Evolutionary conservation across 2,113 vertebrate species (phyloP).

Genomic region (Oncorhynchus tshawytscha): DNA sequence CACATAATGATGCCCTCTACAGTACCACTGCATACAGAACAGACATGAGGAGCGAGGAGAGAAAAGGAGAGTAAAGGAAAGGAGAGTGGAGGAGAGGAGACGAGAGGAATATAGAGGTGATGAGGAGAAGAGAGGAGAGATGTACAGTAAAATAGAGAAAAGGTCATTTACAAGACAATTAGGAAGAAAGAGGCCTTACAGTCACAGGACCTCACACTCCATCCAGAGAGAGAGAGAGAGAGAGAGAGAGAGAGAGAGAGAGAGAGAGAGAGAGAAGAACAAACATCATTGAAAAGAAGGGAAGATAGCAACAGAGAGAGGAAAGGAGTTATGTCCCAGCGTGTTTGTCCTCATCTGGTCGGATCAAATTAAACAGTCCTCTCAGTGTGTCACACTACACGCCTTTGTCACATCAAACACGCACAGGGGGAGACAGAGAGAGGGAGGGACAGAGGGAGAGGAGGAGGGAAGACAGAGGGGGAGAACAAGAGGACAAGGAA

Average conservation of each 20-base stretch:
- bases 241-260: background rate
- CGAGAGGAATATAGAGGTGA: background rate
- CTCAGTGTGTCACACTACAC: conserved; percentile 78
- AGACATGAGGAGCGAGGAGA: conserved; percentile 52
- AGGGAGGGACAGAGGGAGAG: background rate
- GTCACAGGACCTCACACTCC: conserved; percentile 21
- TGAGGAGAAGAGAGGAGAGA: background rate
- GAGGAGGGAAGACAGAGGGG: conserved; percentile 55
- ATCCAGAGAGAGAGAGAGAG: conserved; percentile 9
- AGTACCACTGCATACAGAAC: conserved; percentile 90
- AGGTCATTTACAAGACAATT: conserved; percentile 87
- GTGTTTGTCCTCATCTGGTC: conserved; percentile 78
- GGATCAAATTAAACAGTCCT: conserved; percentile 74
- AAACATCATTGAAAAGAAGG: background rate
- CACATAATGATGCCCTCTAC: conserved; percentile 98
- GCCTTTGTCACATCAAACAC: conserved; percentile 73
- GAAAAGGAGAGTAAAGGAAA: conserved; percentile 13
- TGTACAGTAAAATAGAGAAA: conserved; percentile 68
- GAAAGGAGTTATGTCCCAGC: conserved; percentile 16
- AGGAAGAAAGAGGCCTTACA: conserved; percentile 24
- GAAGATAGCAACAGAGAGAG: conserved; percentile 18
- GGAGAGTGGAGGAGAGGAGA: background rate
- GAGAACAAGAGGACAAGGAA: conserved; percentile 60
- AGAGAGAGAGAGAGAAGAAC: background rate
- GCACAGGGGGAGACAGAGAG: conserved; percentile 11